Evolutionary conservation across 2,113 vertebrate genomes (phyloP).

Genomic region (Benitochromis conjunctus): DNA sequence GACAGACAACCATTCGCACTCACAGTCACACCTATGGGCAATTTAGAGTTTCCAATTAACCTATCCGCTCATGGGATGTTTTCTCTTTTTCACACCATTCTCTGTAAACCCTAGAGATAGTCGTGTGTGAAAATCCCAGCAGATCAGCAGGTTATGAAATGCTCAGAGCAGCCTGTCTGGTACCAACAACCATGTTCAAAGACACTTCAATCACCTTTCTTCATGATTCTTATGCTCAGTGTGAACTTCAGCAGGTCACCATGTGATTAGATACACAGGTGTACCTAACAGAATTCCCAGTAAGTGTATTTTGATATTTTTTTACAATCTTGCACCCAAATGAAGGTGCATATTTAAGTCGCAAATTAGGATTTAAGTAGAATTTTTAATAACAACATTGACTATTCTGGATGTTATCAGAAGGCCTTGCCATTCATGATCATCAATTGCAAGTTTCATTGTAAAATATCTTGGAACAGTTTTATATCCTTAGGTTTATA

Average conservation of each 20-base stretch:
- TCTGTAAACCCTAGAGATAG: background rate
- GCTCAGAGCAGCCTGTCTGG: background rate
- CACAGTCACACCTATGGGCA: too few relatives aligned
- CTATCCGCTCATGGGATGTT: background rate
- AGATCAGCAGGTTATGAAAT: background rate
- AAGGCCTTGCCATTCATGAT: background rate
- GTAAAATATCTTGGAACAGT: background rate
- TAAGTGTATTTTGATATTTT: background rate
- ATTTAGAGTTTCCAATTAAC: too few relatives aligned
- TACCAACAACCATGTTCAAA: background rate
- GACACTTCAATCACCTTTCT: background rate
- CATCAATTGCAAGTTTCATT: background rate
- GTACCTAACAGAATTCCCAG: background rate
- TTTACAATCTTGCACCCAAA: background rate
- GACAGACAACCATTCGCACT: too few relatives aligned
- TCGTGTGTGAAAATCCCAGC: background rate
- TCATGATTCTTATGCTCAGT: background rate
- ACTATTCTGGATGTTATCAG: background rate
- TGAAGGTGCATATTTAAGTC: background rate
- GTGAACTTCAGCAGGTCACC: background rate
- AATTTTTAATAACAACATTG: background rate
- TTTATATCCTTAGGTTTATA: background rate
- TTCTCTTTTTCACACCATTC: background rate
- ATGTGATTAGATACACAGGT: background rate
- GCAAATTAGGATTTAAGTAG: background rate